Percentiles rank a stretch among this genome's conserved stretches.
These are phyloP conservation scores for Gila robusta DNA, from an alignment of 2,797 vertebrate genomes.

Conservation along the genomic window DNA sequence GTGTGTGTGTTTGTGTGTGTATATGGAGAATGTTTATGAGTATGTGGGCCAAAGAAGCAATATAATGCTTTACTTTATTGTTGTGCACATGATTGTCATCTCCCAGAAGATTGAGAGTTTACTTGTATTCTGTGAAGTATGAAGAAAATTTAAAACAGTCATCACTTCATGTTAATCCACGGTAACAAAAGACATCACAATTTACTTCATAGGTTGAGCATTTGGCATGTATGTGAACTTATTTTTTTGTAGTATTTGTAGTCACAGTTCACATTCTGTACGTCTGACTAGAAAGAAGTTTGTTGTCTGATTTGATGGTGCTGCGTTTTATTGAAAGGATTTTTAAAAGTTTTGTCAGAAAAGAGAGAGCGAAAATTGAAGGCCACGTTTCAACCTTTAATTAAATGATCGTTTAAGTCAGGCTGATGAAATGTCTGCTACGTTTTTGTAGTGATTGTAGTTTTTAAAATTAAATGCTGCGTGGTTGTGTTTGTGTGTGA, in stretches of 20 bases:
- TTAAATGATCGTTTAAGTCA: constrained; percentile 29
- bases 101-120: constrained; percentile 74
- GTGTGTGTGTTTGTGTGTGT: constrained; percentile 34
- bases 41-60: constrained; percentile 61
- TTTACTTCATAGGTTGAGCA: constrained; percentile 37
- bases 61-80: constrained; percentile 76
- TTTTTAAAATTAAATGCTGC: constrained; percentile 32
- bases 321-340: background rate
- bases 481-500: constrained; percentile 30
- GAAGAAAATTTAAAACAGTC: constrained; percentile 71
- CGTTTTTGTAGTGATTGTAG: constrained; percentile 32
- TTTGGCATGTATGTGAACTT: constrained; percentile 4
- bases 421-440: constrained; percentile 33
- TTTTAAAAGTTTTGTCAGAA: constrained; percentile 3
- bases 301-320: background rate
- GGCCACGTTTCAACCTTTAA: constrained; percentile 30
- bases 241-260: constrained; percentile 11
- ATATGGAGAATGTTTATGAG: constrained; percentile 75
- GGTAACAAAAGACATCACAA: constrained; percentile 60
- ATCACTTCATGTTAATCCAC: constrained; percentile 68
- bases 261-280: background rate
- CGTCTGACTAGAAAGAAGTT: constrained; percentile 5
- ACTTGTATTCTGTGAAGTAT: constrained; percentile 73
- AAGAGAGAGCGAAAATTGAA: constrained; percentile 5
- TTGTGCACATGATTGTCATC: constrained; percentile 77